A percentile compares a stretch with the other conserved stretches of the same genome.
Evolutionary conservation across 2,797 vertebrate genomes (phyloP).

Genomic region (Alcedo quadribrachys): DNA sequence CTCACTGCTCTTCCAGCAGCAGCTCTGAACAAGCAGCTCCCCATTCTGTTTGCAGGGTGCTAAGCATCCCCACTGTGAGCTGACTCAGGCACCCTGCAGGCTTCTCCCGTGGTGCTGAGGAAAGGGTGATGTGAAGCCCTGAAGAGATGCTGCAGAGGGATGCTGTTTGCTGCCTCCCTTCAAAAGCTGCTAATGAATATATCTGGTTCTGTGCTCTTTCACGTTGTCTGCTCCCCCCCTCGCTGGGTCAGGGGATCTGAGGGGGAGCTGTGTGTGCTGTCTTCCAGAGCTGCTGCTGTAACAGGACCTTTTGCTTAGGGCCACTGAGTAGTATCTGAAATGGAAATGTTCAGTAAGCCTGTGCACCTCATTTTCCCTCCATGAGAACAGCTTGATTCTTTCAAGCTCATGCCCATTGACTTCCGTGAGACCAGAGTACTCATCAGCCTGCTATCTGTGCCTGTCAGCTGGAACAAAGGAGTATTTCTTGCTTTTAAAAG

Average conservation of each 20-base stretch:
- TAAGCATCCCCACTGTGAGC: not conserved
- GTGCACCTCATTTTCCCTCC: not conserved
- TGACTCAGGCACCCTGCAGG: not conserved
- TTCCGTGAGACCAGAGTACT: not conserved
- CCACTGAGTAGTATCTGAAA: not conserved
- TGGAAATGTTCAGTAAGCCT: not conserved
- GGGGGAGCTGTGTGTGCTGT: fast-evolving
- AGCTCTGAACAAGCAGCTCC: not conserved
- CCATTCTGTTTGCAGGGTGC: not conserved
- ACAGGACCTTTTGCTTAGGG: not conserved
- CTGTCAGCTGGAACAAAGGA: not conserved
- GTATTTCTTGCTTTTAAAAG: slow-evolving; percentile 6
- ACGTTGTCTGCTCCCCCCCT: not conserved
- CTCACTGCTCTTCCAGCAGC: not conserved
- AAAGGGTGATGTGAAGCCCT: not conserved
- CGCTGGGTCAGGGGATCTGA: not conserved
- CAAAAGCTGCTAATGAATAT: not conserved
- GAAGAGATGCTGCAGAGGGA: not conserved
- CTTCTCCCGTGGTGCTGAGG: not conserved
- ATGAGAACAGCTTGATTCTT: not conserved
- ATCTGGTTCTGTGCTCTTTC: not conserved
- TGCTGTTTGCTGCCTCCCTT: not conserved
- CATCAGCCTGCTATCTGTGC: not conserved
- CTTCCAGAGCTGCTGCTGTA: not conserved
- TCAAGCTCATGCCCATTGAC: not conserved